Evolutionary conservation across 2,888 invertebrate species (phyloP), one percentile per base, ranked within the genome.

Genomic region (Heliconius erato): DNA sequence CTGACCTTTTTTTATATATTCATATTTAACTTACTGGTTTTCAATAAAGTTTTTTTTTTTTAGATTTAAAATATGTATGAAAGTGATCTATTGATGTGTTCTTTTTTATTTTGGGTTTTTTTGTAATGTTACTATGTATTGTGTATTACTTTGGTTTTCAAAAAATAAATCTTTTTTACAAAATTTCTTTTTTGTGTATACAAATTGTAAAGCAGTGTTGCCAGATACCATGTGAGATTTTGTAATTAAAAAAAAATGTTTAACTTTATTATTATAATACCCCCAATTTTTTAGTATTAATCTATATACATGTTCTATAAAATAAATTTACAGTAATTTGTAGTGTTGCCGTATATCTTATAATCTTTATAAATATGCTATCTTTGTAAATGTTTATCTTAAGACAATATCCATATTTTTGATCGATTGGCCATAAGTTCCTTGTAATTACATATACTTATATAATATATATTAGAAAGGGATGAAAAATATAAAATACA

Each of bases 1-100:
- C 91, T 92, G 92, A 93, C 88, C 49, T 23, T 67, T 68, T 40
- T 59, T 3, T n/a, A 23, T 59, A n/a, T 65, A 76, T 65, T 26
- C 23, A 26, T 65, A 26, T 26, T 54, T 14, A 12, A 76, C 11
- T 32, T 32, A 32, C 28, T 59, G 23, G 63, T 63, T 63, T 63
- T 63, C 1, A 63, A 63, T 63, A 59, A 35, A n/a, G 19, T 7
- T 12, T 14, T 0, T 28, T 54, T 32, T 76, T 74, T 32, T 28
- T 44, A 16, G 14, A 26, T 40, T 19, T 6, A 49, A 72, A 44
- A 63, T n/a, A 74, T 32, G 12, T 63, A 35, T 26, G 16, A 19
- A 76, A 63, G 40, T 76, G 76, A 63, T 40, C 59, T n/a, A 9
- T 32, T 59, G 16, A n/a, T 59, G 32, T 74, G n/a, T 74, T 23